Evolutionary conservation across 2,888 invertebrate genomes (phyloP).

Genomic region (Chloroclysta siterata): DNA sequence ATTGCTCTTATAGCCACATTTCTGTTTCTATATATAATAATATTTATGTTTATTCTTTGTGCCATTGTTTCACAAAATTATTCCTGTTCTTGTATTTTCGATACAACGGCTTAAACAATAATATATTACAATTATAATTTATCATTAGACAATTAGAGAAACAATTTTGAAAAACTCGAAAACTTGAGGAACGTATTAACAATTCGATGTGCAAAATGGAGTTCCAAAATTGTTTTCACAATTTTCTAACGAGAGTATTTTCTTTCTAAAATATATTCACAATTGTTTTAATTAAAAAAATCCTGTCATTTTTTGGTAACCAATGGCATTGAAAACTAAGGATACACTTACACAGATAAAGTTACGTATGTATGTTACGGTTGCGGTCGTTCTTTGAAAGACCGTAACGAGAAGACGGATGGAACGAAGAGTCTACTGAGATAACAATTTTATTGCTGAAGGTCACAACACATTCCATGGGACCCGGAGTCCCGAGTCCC

Average conservation of each 20-base stretch:
- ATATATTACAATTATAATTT: slow-evolving; percentile 82
- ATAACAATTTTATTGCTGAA: slow-evolving; percentile 73
- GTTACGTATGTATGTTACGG: slow-evolving; percentile 80
- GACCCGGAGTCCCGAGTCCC: slow-evolving; percentile 18
- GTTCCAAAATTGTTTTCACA: slow-evolving; percentile 71
- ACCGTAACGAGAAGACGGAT: slow-evolving; percentile 67
- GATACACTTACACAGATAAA: slow-evolving; percentile 72
- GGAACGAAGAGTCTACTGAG: slow-evolving; percentile 58
- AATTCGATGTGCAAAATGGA: slow-evolving; percentile 81
- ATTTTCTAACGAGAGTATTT: slow-evolving; percentile 77
- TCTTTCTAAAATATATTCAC: slow-evolving; percentile 78
- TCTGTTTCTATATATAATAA: slow-evolving; percentile 84
- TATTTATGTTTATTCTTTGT: slow-evolving; percentile 84
- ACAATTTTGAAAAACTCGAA: slow-evolving; percentile 71
- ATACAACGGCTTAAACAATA: slow-evolving; percentile 84
- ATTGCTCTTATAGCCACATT: slow-evolving; percentile 85
- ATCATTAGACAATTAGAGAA: slow-evolving; percentile 77
- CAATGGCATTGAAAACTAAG: slow-evolving; percentile 82
- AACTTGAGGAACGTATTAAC: slow-evolving; percentile 78
- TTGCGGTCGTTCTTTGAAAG: slow-evolving; percentile 68
- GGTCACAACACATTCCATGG: slow-evolving; percentile 59
- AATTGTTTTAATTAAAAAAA: slow-evolving; percentile 76
- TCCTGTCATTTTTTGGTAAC: slow-evolving; percentile 85
- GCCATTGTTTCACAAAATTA: slow-evolving; percentile 85
- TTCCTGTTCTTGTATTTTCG: slow-evolving; percentile 84